Percentiles rank a stretch among this genome's conserved stretches.
phyloP scores from a whole-genome alignment of 2,888 invertebrate genomes.

The Aproaerema taeniolella region DNA sequence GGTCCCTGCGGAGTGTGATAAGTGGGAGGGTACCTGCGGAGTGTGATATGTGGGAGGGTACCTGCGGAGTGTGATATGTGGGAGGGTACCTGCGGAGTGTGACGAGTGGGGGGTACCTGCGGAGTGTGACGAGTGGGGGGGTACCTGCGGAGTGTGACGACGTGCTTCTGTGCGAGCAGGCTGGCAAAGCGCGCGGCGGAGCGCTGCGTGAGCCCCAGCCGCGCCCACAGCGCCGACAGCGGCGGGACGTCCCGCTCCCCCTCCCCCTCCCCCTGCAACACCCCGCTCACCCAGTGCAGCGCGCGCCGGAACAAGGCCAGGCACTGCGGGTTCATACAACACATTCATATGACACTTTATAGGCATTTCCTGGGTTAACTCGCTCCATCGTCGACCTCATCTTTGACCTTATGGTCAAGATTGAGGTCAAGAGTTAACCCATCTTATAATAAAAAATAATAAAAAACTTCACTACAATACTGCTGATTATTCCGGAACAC shows the following conservation, averaged over 20 bases:
- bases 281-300: constrained; percentile 29
- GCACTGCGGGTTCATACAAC: constrained; percentile 28
- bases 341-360: no score
- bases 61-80: neutral
- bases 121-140: neutral
- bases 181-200: constrained; percentile 28
- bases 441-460: no score
- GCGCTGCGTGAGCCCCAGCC: constrained; percentile 27
- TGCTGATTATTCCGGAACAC: no score
- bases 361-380: no score
- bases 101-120: neutral
- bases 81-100: no score
- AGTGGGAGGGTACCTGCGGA: neutral
- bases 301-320: constrained; percentile 48
- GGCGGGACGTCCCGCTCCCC: constrained; percentile 22
- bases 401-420: no score
- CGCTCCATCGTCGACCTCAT: no score
- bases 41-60: neutral
- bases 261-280: neutral
- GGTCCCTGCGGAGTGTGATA: neutral
- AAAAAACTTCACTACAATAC: no score
- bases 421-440: no score
- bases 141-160: constrained; percentile 26
- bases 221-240: constrained; percentile 32
- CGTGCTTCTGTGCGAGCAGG: constrained; percentile 17